Conservation (phyloP, 2,797 vertebrate genomes). For the Octomys mimax region DNA sequence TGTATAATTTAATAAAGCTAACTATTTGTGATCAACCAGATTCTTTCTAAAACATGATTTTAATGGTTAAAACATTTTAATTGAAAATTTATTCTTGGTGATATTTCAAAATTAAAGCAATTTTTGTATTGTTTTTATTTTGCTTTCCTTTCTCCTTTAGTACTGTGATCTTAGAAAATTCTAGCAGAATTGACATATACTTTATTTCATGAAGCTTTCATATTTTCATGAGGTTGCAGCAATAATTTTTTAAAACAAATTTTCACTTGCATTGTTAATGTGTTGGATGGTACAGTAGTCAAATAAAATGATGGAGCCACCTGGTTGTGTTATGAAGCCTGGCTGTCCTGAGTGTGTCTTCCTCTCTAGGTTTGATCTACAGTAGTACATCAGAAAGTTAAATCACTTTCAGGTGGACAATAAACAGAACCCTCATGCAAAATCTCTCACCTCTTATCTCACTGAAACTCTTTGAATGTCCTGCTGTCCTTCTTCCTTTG, state of each 20-base stretch:
- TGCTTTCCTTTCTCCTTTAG: not conserved
- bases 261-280: slow-evolving; percentile 26
- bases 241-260: not conserved
- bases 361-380: not conserved
- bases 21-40: not conserved
- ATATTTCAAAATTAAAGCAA: slow-evolving; percentile 43
- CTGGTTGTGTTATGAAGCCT: not conserved
- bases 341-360: not conserved
- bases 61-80: not conserved
- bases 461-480: not conserved
- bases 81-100: not conserved
- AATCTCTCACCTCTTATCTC: not conserved
- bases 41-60: not conserved
- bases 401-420: slow-evolving; percentile 21
- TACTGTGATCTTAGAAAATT: not conserved
- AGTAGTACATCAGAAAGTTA: not conserved
- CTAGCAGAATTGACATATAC: not conserved
- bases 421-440: not conserved
- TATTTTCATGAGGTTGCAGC: not conserved
- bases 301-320: not conserved
- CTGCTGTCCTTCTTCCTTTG: not conserved
- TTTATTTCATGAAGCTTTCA: not conserved
- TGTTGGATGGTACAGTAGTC: not conserved
- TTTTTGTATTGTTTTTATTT: not conserved
- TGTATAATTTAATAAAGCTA: not conserved